Percentiles rank a stretch among this genome's conserved stretches.
phyloP scores from a whole-genome alignment of 1,140 invertebrate genomes.

The Halesus radiatus region DNA sequence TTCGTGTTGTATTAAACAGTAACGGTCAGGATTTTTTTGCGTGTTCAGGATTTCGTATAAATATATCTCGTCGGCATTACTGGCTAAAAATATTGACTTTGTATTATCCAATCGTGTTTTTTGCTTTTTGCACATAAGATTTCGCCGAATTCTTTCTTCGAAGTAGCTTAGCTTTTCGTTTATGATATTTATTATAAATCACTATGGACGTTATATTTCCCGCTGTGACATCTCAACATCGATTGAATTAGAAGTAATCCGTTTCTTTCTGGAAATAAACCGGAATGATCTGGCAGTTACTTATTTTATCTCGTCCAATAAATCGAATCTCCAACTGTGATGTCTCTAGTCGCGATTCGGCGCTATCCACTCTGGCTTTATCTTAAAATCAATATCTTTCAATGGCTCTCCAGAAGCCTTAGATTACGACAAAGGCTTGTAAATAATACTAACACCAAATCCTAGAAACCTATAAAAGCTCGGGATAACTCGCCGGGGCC shows the following conservation, averaged over 20 bases:
- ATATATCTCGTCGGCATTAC: too few species aligned
- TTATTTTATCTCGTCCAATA: conserved; percentile 39
- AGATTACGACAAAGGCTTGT: conserved; percentile 45
- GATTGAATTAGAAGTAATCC: conserved; percentile 18
- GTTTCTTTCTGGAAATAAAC: conserved; percentile 30
- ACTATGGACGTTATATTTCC: too few species aligned
- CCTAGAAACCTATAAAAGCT: conserved; percentile 25
- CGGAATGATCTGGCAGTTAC: conserved; percentile 9
- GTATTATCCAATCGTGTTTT: too few species aligned
- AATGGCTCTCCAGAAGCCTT: conserved; percentile 28
- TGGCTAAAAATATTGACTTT: too few species aligned
- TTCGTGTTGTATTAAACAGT: too few species aligned
- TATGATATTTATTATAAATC: too few species aligned
- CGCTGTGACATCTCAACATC: not conserved
- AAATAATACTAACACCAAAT: conserved; percentile 44
- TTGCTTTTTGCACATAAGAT: too few species aligned
- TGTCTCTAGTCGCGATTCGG: conserved; percentile 6
- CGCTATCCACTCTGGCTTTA: conserved; percentile 30
- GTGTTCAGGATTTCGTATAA: too few species aligned
- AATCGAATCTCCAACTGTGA: conserved; percentile 25
- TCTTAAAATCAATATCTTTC: conserved; percentile 39
- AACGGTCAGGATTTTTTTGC: too few species aligned
- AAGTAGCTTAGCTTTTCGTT: too few species aligned
- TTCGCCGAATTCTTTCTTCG: not conserved
- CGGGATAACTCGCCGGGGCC: not conserved